Evolutionary conservation across 2,797 vertebrate genomes (phyloP), one percentile per base, ranked within the genome.

Genomic region (Ammospiza maritima): DNA sequence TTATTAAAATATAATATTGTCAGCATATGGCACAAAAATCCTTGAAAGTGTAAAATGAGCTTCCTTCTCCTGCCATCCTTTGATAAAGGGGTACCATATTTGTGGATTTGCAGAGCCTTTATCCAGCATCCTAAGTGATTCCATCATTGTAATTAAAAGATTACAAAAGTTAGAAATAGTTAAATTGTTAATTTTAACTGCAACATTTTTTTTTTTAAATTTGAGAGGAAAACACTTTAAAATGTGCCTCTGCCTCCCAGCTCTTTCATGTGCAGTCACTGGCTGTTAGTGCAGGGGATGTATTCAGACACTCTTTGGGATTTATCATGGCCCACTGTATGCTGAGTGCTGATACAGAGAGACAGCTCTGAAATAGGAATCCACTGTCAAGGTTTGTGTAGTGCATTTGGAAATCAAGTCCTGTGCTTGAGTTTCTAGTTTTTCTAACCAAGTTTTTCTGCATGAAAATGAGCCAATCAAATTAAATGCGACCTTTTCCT

Each of bases 1-100:
- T 98, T 98, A 98, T 98, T 98, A 98, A 98, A 98, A 98, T 98
- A 98, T 95, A 98, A 98, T 98, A 98, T 97, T 98, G 97, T 98
- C 98, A 97, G 97, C 98, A 97, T 96, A 97, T 96, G 98, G 96
- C 88, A 94, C 77, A 93, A 89, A 97, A 97, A 97, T 97, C 88
- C 94, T 97, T 97, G 95, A 95, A 96, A 97, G 93, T 95, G 64
- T 95, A 96, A 89, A 92, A 94, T 95, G 89, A 96, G 94, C 93
- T 97, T 95, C 85, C 13, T 90, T 95, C 80, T 94, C 90, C 93
- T 94, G 89, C 90, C 67, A 53, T 85, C 89, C 95, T 95, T 96
- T 97, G 89, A 96, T 96, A 95, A 96, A 83, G 76, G 75, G 79
- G 51, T 88, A 73, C 83, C 74, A 47, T 74, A 85, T 94, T 92